Conservation (phyloP, 2,797 vertebrate species). For the Sternarchorhynchus goeldii region DNA sequence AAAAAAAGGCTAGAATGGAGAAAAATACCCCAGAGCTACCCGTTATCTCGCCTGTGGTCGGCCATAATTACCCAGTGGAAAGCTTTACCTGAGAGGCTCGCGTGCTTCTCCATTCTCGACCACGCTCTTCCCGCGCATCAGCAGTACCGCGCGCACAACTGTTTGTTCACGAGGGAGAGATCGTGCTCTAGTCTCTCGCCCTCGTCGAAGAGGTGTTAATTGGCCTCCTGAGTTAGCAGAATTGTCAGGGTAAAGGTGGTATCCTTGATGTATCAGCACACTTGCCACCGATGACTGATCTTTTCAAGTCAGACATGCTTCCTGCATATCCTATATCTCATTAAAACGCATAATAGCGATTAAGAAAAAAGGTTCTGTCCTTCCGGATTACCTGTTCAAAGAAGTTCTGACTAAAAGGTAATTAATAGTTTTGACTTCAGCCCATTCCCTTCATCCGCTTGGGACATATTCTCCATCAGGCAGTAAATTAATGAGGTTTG, state of each 20-base stretch:
- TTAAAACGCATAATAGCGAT: conserved; percentile 75
- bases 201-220: conserved; percentile 84
- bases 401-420: conserved; percentile 63
- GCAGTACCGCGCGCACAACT: conserved; percentile 64
- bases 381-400: conserved; percentile 52
- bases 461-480: conserved; percentile 21
- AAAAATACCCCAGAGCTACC: conserved; percentile 66
- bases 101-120: conserved; percentile 60
- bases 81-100: conserved; percentile 71
- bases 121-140: conserved; percentile 60
- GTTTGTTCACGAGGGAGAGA: conserved; percentile 76
- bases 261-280: conserved; percentile 93
- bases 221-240: conserved; percentile 87
- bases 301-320: conserved; percentile 81
- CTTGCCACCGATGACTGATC: conserved; percentile 85
- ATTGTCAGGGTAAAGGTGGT: conserved; percentile 86
- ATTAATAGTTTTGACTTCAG: conserved; percentile 58
- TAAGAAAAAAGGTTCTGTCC: conserved; percentile 32
- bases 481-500: conserved; percentile 26
- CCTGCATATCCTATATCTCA: conserved; percentile 84
- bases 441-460: conserved; percentile 30
- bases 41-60: conserved; percentile 71
- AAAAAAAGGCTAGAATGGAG: conserved; percentile 62
- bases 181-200: conserved; percentile 82
- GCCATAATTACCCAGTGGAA: conserved; percentile 77